Conservation (phyloP, 2,797 vertebrate species). For the Hylomyscus alleni region DNA sequence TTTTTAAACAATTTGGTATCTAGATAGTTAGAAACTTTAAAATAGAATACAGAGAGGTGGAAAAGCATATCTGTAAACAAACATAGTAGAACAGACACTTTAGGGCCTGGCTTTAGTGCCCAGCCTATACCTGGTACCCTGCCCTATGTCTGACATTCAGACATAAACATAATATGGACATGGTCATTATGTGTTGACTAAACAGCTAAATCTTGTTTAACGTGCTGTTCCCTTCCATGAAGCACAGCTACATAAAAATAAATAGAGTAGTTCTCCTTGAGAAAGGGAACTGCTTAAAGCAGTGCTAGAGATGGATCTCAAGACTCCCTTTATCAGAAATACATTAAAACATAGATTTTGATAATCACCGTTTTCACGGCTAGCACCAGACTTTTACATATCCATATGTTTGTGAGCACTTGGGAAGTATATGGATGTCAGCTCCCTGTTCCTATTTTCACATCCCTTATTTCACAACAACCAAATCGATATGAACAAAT, state of each 20-base stretch:
- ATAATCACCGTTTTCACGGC: background rate
- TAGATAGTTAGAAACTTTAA: background rate
- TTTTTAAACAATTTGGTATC: background rate
- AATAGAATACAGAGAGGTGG: background rate
- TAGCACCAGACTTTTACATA: background rate
- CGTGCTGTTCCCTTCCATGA: background rate
- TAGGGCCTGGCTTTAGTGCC: background rate
- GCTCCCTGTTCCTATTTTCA: background rate
- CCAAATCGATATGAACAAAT: background rate
- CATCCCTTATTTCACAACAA: background rate
- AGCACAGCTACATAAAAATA: background rate
- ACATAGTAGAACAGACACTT: background rate
- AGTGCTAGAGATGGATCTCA: background rate
- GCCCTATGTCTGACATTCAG: background rate
- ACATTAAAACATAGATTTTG: background rate
- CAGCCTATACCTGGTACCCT: background rate
- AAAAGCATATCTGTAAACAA: background rate
- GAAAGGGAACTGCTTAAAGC: background rate
- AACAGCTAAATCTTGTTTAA: background rate
- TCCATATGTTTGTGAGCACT: background rate
- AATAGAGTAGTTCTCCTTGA: background rate
- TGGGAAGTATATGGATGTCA: background rate
- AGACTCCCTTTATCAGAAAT: background rate
- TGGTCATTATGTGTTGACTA: background rate
- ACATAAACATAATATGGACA: background rate